phyloP scores from a whole-genome alignment of 2,888 invertebrate species.

The Syrista parreyssii region DNA sequence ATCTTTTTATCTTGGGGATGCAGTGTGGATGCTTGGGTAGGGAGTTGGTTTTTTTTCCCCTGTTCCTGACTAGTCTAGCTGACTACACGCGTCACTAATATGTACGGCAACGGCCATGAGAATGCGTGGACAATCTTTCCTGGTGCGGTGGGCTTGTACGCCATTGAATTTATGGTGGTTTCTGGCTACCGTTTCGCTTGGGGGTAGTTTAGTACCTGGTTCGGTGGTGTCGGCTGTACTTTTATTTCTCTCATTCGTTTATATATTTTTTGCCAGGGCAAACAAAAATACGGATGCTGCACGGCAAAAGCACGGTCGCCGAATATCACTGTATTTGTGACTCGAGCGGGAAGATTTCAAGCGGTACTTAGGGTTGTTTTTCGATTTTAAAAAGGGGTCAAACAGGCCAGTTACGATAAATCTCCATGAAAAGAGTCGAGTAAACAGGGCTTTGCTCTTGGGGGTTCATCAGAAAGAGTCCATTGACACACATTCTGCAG shows the following conservation, averaged over 20 bases:
- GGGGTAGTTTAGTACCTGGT: not conserved
- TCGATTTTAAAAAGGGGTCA: not conserved
- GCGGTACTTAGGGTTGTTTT: not conserved
- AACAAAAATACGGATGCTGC: not conserved
- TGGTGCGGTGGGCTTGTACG: constrained; percentile 2
- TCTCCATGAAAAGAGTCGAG: constrained; percentile 16
- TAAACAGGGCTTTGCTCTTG: constrained; percentile 24
- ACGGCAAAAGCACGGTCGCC: not conserved
- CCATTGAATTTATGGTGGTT: constrained; percentile 5
- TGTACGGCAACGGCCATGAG: constrained; percentile 12
- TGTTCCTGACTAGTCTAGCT: not conserved
- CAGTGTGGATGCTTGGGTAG: not conserved
- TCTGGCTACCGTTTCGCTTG: not conserved
- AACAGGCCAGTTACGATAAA: constrained; percentile 8
- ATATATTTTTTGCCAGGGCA: not conserved
- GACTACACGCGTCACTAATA: constrained; percentile 15
- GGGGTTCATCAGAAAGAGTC: constrained; percentile 10
- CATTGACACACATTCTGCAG: constrained; percentile 23
- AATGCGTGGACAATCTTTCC: constrained; percentile 23
- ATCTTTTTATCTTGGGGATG: constrained; percentile 4
- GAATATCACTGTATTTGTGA: not conserved
- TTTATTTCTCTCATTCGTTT: not conserved
- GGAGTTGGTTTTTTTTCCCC: not conserved
- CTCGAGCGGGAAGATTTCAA: not conserved
- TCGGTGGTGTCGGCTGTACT: not conserved